Percentiles rank a stretch among this genome's conserved stretches.
phyloP scores from a whole-genome alignment of 2,113 vertebrate genomes.

The human (Homo sapiens) region GRCh38 chr2:78465501-78466000 shows the following conservation, averaged over 20 bases:
- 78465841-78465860: not conserved
- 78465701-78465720: not conserved
- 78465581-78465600: not conserved
- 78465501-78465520: not conserved
- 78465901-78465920: not conserved
- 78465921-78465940: not conserved
- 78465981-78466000: not conserved
- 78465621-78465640: not conserved
- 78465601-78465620: not conserved
- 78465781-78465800: not conserved
- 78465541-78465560: not conserved
- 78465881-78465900: not conserved
- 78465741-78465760: not conserved
- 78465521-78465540: not conserved
- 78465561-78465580: not conserved
- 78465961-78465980: not conserved
- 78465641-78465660: not conserved
- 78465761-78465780: not conserved
- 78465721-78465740: not conserved
- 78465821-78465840: not conserved
- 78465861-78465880: not conserved
- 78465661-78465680: not conserved
- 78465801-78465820: not conserved
- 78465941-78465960: not conserved
- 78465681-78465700: not conserved